phyloP scores from a whole-genome alignment of 2,888 invertebrate genomes.

The Sicus ferrugineus region DNA sequence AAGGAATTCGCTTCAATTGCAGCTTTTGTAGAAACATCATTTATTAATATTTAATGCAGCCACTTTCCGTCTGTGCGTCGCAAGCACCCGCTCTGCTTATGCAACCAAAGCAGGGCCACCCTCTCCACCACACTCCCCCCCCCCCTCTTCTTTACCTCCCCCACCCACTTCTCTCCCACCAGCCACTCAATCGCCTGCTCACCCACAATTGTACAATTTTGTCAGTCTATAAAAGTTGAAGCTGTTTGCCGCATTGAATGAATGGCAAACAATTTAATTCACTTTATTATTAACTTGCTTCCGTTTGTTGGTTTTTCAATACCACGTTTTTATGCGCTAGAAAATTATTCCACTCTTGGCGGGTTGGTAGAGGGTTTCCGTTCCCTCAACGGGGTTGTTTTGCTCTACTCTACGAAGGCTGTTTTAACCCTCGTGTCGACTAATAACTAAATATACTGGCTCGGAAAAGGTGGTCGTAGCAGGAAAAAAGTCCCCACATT shows the following conservation, averaged over 20 bases:
- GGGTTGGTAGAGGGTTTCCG: background rate
- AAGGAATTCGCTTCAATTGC: conserved; percentile 11
- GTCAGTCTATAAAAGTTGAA: conserved; percentile 16
- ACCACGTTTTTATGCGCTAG: conserved; percentile 2
- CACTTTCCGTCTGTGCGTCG: too few relatives aligned
- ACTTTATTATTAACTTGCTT: conserved; percentile 31
- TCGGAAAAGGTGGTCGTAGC: too few relatives aligned
- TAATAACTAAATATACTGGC: too few relatives aligned
- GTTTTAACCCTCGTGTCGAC: too few relatives aligned
- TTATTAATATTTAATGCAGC: conserved; percentile 25
- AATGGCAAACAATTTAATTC: conserved; percentile 30
- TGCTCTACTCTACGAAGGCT: background rate
- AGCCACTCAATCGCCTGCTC: background rate
- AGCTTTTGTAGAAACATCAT: conserved; percentile 18
- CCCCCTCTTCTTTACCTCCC: background rate
- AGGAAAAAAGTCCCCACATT: too few relatives aligned
- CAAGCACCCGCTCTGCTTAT: background rate
- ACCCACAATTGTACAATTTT: conserved; percentile 7
- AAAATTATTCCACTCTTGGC: conserved; percentile 15
- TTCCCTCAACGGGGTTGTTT: background rate
- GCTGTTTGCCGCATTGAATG: conserved; percentile 9
- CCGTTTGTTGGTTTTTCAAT: conserved; percentile 6
- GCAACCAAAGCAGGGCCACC: background rate
- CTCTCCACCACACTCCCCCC: background rate
- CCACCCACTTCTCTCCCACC: background rate